Base-by-base conservation (phyloP, 2,113 vertebrate genomes). In the Craseonycteris thonglongyai region DNA sequence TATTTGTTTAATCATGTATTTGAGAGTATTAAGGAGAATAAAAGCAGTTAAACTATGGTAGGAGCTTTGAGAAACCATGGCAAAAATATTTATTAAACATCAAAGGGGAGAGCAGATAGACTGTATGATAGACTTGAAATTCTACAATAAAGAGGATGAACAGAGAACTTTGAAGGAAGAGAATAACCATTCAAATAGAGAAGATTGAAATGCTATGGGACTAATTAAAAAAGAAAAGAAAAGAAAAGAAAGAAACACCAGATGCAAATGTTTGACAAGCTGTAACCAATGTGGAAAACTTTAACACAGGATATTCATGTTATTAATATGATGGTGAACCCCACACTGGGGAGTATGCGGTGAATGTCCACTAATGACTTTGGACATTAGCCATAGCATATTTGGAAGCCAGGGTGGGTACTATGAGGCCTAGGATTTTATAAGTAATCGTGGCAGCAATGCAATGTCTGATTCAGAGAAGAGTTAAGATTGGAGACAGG, bases 21-120 rank as follows among this genome's bases (percentile, higher is more conserved):
- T 76, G 69, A 80, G 92, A 28, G 19, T 75, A 92, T 86, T 83
- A 89, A 89, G 61, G 88, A 83, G 51, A 75, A 47, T 65, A 86
- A 93, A 93, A 87, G 59, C 35, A 72, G 21, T 56, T 85, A 56
- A 42, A 22, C 56, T 68, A 24, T 63, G 78, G 42, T 56, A 81
- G 61, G 40, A 87, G 35, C 40, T 78, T 88, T 28, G 30, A 79
- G 63, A 84, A 81, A 87, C 68, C 51, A 42, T 54, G 30, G 78
- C 68, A 40, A 56, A 88, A 95, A 74, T 69, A 21, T 24, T 71
- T 78, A 94, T 40, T 83, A 42, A 68, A 85, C 42, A 40, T 86
- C 42, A 51, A 38, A 81, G 21, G 8, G 1, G 16, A 92, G 14
- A 86, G 38, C 15, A 61, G 72, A 40, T 1, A 79, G 45, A 21